Percentiles rank a stretch among this genome's conserved stretches.
These are phyloP conservation scores for Erethizon dorsatum DNA, from an alignment of 2,797 vertebrate genomes.

Conservation along the genomic window DNA sequence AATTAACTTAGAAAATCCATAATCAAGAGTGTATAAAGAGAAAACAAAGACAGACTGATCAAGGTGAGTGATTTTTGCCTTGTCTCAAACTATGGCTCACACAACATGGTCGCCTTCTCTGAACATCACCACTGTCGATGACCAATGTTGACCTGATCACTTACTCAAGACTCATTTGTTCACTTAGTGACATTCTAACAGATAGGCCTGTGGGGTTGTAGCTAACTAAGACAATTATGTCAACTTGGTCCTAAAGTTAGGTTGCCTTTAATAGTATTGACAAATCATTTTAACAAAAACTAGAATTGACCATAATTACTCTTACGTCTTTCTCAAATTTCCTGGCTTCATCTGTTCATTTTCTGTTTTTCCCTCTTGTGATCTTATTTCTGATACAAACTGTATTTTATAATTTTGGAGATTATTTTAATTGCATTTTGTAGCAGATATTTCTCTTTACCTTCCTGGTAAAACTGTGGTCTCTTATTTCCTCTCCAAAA, in stretches of 20 bases:
- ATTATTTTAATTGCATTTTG: conserved; percentile 47
- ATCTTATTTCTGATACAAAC: neutral
- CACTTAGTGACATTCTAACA: neutral
- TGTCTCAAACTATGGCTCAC: neutral
- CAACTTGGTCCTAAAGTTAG: neutral
- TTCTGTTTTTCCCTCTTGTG: neutral
- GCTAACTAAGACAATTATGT: neutral
- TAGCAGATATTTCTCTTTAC: neutral
- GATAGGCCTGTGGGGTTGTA: neutral
- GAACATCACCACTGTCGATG: neutral
- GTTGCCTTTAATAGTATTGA: neutral
- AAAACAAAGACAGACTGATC: neutral
- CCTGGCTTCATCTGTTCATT: neutral
- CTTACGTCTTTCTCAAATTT: neutral
- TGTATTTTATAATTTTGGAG: neutral
- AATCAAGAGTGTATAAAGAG: neutral
- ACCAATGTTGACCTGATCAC: neutral
- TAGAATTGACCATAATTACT: neutral
- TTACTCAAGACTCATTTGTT: neutral
- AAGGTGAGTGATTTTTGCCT: neutral
- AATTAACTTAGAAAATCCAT: neutral
- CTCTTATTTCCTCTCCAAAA: neutral
- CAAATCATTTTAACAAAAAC: neutral
- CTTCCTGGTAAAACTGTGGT: neutral
- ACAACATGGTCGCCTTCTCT: neutral